Evolutionary conservation across 2,797 vertebrate species (phyloP).

Genomic region (Lindbergichthys nudifrons): DNA sequence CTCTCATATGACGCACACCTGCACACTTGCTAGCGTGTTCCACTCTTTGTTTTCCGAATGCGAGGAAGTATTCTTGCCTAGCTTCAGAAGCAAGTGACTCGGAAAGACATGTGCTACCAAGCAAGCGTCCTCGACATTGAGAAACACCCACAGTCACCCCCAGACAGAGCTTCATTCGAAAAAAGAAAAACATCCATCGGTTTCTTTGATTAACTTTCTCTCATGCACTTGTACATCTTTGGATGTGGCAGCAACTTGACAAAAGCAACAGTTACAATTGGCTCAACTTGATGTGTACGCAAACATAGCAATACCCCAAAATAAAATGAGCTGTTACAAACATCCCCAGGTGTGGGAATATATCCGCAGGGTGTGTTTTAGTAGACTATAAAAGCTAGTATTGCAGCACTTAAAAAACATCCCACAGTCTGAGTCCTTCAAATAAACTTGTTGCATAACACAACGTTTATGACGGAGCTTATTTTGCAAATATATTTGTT

Average conservation of each 20-base stretch:
- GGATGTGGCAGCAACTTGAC: not conserved
- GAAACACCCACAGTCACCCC: not conserved
- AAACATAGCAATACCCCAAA: not conserved
- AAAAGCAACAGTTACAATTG: not conserved
- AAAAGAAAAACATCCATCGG: not conserved
- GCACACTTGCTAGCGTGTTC: too few species aligned
- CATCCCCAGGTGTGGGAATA: not conserved
- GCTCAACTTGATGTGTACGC: not conserved
- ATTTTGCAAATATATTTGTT: slow-evolving; percentile 7
- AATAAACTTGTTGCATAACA: not conserved
- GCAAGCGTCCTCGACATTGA: too few species aligned
- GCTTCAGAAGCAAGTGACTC: too few species aligned
- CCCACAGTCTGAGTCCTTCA: not conserved
- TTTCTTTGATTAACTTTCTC: not conserved
- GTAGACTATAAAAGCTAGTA: slow-evolving; percentile 5
- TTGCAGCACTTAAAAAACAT: slow-evolving; percentile 1
- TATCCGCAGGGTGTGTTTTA: slow-evolving; percentile 8
- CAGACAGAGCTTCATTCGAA: not conserved
- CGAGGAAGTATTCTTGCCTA: too few species aligned
- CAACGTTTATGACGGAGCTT: slow-evolving; percentile 5
- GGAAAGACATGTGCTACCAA: too few species aligned
- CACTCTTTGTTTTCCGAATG: too few species aligned
- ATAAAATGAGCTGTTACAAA: not conserved
- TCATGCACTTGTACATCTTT: not conserved
- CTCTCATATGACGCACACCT: too few species aligned